phyloP scores from a whole-genome alignment of 2,113 vertebrate species.

The Apteryx mantelli region DNA sequence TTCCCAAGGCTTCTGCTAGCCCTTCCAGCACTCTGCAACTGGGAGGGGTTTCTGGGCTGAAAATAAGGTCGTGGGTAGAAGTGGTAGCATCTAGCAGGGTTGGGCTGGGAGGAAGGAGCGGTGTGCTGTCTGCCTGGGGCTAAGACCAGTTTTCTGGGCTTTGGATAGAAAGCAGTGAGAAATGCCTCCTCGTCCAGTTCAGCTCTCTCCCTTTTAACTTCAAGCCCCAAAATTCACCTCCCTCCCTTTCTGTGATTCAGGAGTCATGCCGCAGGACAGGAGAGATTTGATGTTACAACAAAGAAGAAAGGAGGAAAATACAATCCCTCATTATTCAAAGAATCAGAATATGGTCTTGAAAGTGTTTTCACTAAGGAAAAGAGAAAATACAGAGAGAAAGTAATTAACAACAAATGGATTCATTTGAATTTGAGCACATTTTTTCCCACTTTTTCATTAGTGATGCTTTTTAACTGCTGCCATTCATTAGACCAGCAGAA shows the following conservation, averaged over 20 bases:
- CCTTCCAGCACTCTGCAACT: accelerated
- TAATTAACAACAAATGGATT: conserved; percentile 29
- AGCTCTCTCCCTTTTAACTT: background rate
- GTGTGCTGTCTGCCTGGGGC: background rate
- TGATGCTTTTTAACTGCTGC: conserved; percentile 9
- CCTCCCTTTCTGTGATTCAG: background rate
- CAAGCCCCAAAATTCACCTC: background rate
- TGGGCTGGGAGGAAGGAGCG: background rate
- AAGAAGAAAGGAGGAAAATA: background rate
- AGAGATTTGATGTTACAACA: background rate
- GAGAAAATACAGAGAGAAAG: background rate
- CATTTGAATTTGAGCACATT: background rate
- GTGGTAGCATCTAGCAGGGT: background rate
- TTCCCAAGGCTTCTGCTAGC: accelerated
- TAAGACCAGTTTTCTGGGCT: background rate
- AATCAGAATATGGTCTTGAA: background rate
- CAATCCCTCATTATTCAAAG: background rate
- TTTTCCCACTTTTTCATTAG: background rate
- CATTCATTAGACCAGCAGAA: conserved; percentile 23
- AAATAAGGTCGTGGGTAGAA: background rate
- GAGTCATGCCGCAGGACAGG: background rate
- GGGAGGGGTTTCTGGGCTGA: background rate
- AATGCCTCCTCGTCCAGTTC: background rate
- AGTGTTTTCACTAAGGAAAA: background rate
- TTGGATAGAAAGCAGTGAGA: background rate